Conservation (phyloP, 2,113 vertebrate species). For the Ptychochromis oligacanthus region DNA sequence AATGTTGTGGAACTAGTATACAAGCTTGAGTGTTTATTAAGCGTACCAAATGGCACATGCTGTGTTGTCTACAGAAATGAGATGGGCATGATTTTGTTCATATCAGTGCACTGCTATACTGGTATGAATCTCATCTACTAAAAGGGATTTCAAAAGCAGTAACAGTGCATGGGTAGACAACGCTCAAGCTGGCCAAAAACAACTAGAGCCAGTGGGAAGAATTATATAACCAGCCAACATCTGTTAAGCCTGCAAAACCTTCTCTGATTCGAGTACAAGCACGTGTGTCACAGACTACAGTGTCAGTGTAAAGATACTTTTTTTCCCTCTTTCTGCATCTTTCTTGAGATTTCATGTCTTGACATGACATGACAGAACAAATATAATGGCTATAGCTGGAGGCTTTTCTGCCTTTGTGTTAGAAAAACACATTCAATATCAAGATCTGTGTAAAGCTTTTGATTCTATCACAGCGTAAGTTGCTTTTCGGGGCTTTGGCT, state of each 20-base stretch:
- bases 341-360: conserved; percentile 30
- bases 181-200: conserved; percentile 25
- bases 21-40: conserved; percentile 28
- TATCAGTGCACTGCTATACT: neutral
- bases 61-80: conserved; percentile 13
- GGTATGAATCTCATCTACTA: conserved; percentile 19
- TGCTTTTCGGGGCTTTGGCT: neutral
- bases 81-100: conserved; percentile 14
- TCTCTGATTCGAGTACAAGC: conserved; percentile 1
- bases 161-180: neutral
- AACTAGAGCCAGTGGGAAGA: conserved; percentile 15
- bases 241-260: conserved; percentile 2
- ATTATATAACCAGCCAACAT: conserved; percentile 46
- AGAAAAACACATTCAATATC: conserved; percentile 2
- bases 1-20: conserved; percentile 55
- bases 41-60: conserved; percentile 18
- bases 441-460: conserved; percentile 11
- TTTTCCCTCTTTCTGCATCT: neutral
- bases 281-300: neutral
- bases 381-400: conserved; percentile 17
- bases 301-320: conserved; percentile 9
- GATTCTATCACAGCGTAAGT: neutral
- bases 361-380: conserved; percentile 11
- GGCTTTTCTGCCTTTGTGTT: conserved; percentile 13
- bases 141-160: conserved; percentile 42